A percentile compares a stretch with the other conserved stretches of the same genome.
These are phyloP conservation scores for Burhinus bistriatus DNA, from an alignment of 2,113 vertebrate genomes.

Conservation along the genomic window DNA sequence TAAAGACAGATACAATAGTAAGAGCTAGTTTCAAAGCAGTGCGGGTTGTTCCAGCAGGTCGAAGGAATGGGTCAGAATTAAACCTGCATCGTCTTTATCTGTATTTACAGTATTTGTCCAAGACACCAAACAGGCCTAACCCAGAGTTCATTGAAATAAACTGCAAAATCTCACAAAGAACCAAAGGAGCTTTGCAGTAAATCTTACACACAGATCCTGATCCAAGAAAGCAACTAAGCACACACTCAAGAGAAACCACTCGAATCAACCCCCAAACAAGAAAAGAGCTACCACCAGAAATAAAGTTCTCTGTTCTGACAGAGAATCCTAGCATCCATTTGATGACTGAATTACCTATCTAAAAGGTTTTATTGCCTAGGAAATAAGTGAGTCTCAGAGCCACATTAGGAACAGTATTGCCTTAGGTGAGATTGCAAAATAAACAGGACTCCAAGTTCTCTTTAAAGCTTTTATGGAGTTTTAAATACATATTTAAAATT, in stretches of 20 bases:
- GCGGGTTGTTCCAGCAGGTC: neutral
- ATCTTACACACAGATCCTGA: neutral
- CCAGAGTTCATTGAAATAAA: neutral
- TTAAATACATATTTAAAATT: neutral
- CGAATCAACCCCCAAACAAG: neutral
- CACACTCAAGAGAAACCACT: neutral
- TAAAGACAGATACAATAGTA: neutral
- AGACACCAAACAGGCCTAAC: neutral
- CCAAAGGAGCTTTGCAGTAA: neutral
- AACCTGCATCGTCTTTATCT: neutral
- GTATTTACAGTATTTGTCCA: neutral
- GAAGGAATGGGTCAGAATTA: neutral
- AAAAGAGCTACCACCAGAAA: neutral
- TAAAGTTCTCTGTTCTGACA: neutral
- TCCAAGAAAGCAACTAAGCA: neutral
- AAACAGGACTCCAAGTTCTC: neutral
- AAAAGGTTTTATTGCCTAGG: neutral
- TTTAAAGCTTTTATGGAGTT: neutral
- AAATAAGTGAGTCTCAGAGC: neutral
- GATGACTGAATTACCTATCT: neutral
- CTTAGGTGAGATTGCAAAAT: neutral
- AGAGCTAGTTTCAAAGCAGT: neutral
- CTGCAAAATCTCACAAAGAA: neutral
- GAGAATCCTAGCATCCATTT: neutral
- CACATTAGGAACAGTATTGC: neutral